Evolutionary conservation across 2,797 vertebrate species (phyloP), one percentile per base, ranked within the genome.

Genomic region (Synaphobranchus kaupii): DNA sequence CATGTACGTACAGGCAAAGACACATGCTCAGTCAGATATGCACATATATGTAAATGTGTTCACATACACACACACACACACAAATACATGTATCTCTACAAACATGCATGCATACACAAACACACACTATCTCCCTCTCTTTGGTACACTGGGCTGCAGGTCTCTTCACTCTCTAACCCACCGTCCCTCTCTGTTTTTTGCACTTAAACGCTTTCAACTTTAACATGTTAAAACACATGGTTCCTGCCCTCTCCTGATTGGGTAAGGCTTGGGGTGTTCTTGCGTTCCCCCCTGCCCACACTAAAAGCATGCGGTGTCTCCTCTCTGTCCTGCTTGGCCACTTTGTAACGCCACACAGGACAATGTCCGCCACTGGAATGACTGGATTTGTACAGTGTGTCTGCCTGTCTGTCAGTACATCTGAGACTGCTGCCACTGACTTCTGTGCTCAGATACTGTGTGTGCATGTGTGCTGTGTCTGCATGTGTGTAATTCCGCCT

Each of bases 151-250:
- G 93, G 94, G 92, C 93, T 95, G 93, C 91, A 94, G 93, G 92
- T 94, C 92, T 92, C 95, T 94, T 91, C 92, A 93, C 93, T 94
- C 93, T 95, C 97, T 98, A 98, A 98, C 96, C 96, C 94, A 91
- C 90, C 95, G 90, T 95, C 94, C 95, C 96, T 97, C 94, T 95
- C 95, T 98, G 96, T 97, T 96, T 97, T 95, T 97, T 96, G 97
- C 95, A 96, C 95, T 94, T 94, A 93, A 97, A 96, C 91, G 98
- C 97, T 97, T 97, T 95, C 98, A 97, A 98, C 96, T 97, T 97
- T 98, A 98, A 98, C 96, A 95, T 95, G 96, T 93, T 95, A 91
- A 96, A 92, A 92, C 93, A 91, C 82, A 95, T 95, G 97, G 97
- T 95, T 97, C 97, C 97, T 96, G 97, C 97, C 96, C 96, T 94